Percentiles rank a stretch among this genome's conserved stretches.
These are phyloP conservation scores for Arctopsyche grandis DNA, from an alignment of 1,140 invertebrate species.

Conservation along the genomic window DNA sequence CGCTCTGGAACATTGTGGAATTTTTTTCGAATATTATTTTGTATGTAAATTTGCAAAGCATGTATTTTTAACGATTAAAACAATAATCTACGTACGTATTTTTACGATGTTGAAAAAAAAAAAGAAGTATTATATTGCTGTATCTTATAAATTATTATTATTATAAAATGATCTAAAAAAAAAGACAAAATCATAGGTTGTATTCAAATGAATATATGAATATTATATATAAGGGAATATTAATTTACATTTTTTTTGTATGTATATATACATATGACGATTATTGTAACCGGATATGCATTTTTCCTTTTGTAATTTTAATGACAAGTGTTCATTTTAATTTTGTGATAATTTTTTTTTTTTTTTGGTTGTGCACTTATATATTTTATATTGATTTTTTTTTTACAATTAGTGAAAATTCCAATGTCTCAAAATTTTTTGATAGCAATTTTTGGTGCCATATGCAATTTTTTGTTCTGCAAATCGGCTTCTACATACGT, in stretches of 20 bases:
- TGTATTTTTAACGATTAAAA: too few species aligned
- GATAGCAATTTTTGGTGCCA: too few species aligned
- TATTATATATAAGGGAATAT: constrained; percentile 2
- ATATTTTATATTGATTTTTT: not conserved
- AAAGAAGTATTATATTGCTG: constrained; percentile 6
- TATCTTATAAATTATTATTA: not conserved
- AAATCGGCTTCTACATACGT: too few species aligned
- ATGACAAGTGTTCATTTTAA: not conserved
- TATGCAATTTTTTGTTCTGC: too few species aligned
- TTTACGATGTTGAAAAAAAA: too few species aligned
- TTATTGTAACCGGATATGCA: not conserved
- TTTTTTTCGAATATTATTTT: too few species aligned
- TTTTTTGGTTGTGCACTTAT: not conserved
- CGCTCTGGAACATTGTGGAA: too few species aligned
- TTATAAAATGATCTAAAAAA: too few species aligned
- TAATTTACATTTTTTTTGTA: constrained; percentile 2
- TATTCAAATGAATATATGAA: not conserved
- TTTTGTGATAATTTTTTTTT: not conserved
- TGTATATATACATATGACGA: constrained; percentile 1
- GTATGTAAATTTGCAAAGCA: too few species aligned
- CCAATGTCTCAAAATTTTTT: too few species aligned
- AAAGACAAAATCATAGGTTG: constrained; percentile 25
- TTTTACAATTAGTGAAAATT: not conserved
- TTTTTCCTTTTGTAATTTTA: not conserved
- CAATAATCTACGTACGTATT: too few species aligned